Evolutionary conservation across 2,888 invertebrate genomes (phyloP).

Genomic region (Hydropsyche betteni): DNA sequence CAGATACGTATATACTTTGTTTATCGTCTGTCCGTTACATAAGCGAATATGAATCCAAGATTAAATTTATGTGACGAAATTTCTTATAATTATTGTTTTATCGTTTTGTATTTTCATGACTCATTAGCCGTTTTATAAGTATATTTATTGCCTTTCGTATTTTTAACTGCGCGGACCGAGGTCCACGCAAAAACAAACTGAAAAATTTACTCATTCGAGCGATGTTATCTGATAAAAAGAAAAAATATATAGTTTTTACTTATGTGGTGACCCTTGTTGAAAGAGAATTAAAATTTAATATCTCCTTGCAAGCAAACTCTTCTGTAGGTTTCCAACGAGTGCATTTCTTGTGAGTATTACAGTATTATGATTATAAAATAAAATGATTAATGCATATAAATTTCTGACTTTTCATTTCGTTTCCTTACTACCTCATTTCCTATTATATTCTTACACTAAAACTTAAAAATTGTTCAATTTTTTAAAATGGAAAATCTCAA

Average conservation of each 20-base stretch:
- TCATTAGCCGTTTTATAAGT: conserved; percentile 50
- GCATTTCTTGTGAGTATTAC: conserved; percentile 92
- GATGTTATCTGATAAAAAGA: conserved; percentile 46
- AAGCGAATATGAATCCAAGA: conserved; percentile 49
- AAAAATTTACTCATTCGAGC: conserved; percentile 42
- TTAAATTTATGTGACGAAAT: conserved; percentile 50
- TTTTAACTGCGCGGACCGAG: conserved; percentile 47
- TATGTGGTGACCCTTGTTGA: conserved; percentile 51
- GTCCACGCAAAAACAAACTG: conserved; percentile 44
- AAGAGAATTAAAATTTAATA: conserved; percentile 56
- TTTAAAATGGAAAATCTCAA: no score
- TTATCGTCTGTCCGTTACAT: conserved; percentile 48
- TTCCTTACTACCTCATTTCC: not conserved
- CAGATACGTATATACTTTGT: conserved; percentile 55
- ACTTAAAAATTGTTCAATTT: no score
- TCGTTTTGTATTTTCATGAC: conserved; percentile 47
- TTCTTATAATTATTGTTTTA: conserved; percentile 43
- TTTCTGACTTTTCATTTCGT: not conserved
- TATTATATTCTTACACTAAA: no score
- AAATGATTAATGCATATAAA: conserved; percentile 59
- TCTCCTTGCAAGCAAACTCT: conserved; percentile 72
- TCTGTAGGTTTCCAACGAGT: conserved; percentile 90
- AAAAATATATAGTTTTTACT: conserved; percentile 50
- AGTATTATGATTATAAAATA: conserved; percentile 82
- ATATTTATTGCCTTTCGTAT: conserved; percentile 50